phyloP scores from a whole-genome alignment of 2,113 vertebrate genomes.

The Bostrychus sinensis region DNA sequence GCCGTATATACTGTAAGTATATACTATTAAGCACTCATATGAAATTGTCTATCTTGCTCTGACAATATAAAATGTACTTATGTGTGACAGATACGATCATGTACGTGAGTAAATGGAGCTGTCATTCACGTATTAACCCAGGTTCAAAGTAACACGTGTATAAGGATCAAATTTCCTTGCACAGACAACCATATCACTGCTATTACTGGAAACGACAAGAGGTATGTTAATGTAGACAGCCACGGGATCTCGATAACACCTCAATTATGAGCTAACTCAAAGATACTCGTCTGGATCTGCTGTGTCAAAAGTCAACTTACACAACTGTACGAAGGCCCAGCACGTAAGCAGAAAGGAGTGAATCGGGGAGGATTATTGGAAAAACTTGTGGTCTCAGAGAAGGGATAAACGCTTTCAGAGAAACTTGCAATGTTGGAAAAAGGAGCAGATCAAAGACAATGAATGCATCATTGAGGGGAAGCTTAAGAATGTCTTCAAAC shows the following conservation, averaged over 20 bases:
- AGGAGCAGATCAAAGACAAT: slow-evolving; percentile 56
- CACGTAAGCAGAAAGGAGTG: neutral
- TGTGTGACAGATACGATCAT: neutral
- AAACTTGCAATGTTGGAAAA: slow-evolving; percentile 20
- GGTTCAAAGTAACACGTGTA: neutral
- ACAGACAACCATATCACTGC: neutral
- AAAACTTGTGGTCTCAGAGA: slow-evolving; percentile 4
- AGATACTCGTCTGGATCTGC: neutral
- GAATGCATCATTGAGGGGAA: slow-evolving; percentile 35
- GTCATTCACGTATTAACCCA: neutral
- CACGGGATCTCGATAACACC: too few species aligned
- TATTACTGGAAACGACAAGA: neutral
- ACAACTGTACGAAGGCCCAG: neutral
- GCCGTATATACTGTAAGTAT: neutral
- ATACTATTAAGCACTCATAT: neutral
- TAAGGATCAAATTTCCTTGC: neutral
- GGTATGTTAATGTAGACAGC: neutral
- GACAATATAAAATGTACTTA: neutral
- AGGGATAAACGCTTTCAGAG: slow-evolving; percentile 3
- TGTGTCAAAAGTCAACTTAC: slow-evolving; percentile 2
- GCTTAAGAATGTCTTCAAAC: slow-evolving; percentile 54
- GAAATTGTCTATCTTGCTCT: neutral
- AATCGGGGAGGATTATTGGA: slow-evolving; percentile 3
- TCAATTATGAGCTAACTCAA: neutral
- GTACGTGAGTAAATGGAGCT: neutral